Evolutionary conservation across 2,888 invertebrate genomes (phyloP).

Genomic region (Macaria liturata): DNA sequence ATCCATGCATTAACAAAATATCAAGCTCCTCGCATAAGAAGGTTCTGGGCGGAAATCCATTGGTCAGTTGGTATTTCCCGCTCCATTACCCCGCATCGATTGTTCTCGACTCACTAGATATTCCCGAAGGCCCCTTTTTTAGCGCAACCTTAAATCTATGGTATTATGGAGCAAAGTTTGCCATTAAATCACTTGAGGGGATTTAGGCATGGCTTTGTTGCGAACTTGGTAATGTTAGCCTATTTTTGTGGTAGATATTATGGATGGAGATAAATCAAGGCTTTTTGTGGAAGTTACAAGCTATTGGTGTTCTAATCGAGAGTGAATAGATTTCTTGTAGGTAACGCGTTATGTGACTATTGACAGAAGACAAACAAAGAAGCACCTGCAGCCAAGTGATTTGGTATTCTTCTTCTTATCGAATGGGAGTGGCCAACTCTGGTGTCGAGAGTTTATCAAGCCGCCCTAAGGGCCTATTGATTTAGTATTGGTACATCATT

Average conservation of each 20-base stretch:
- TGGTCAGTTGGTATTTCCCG: slow-evolving; percentile 69
- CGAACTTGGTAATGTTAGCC: slow-evolving; percentile 10
- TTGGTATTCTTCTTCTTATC: too few relatives aligned
- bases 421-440: too few relatives aligned
- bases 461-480: too few relatives aligned
- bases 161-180: slow-evolving; percentile 23
- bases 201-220: slow-evolving; percentile 13
- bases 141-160: slow-evolving; percentile 23
- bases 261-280: slow-evolving; percentile 4
- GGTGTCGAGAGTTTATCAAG: too few relatives aligned
- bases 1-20: too few relatives aligned
- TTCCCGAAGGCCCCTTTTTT: slow-evolving; percentile 43
- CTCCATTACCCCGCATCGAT: slow-evolving; percentile 72
- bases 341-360: too few relatives aligned
- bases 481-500: too few relatives aligned
- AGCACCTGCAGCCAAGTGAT: too few relatives aligned
- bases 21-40: not conserved
- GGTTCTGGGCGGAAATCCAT: slow-evolving; percentile 32
- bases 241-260: slow-evolving; percentile 6
- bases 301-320: too few relatives aligned
- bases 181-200: slow-evolving; percentile 20
- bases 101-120: slow-evolving; percentile 52
- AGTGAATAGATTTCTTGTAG: too few relatives aligned
- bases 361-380: too few relatives aligned
- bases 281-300: too few relatives aligned